Evolutionary conservation across 1,140 invertebrate species (phyloP).

Genomic region (Caligus rogercresseyi): DNA sequence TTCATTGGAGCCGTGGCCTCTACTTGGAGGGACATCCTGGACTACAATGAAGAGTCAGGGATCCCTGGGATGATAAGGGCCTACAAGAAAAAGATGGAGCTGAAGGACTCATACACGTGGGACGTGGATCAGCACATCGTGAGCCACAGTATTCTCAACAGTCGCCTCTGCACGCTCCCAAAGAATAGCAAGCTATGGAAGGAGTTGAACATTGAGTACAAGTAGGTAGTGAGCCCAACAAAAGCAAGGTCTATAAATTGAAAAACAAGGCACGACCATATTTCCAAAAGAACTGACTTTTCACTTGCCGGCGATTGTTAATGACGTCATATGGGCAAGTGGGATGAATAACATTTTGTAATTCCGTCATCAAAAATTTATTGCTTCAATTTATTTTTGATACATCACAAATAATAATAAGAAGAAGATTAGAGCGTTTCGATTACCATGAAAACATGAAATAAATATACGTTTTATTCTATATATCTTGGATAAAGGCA

Average conservation of each 20-base stretch:
- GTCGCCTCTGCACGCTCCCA: slow-evolving; percentile 9
- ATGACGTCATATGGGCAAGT: too few relatives aligned
- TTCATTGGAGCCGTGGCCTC: slow-evolving; percentile 11
- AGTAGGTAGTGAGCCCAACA: background rate
- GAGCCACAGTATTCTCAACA: slow-evolving; percentile 5
- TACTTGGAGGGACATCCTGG: slow-evolving; percentile 5
- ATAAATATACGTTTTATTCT: too few relatives aligned
- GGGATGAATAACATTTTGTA: too few relatives aligned
- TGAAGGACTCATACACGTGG: slow-evolving; percentile 10
- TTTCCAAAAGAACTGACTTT: too few relatives aligned
- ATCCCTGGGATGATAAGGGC: slow-evolving; percentile 1
- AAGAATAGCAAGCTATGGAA: slow-evolving; percentile 12
- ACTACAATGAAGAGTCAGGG: background rate
- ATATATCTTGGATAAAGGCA: too few relatives aligned
- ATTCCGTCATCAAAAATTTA: too few relatives aligned
- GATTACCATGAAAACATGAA: too few relatives aligned
- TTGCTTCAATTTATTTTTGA: too few relatives aligned
- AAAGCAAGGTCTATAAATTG: background rate
- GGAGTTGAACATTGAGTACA: slow-evolving; percentile 8
- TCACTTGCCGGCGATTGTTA: too few relatives aligned
- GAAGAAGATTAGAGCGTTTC: too few relatives aligned
- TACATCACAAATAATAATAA: too few relatives aligned
- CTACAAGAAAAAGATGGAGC: slow-evolving; percentile 3
- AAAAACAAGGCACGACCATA: too few relatives aligned
- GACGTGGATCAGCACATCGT: slow-evolving; percentile 18